A percentile compares a stretch with the other conserved stretches of the same genome.
phyloP scores from a whole-genome alignment of 1,140 invertebrate genomes.

The Penaeus japonicus region DNA sequence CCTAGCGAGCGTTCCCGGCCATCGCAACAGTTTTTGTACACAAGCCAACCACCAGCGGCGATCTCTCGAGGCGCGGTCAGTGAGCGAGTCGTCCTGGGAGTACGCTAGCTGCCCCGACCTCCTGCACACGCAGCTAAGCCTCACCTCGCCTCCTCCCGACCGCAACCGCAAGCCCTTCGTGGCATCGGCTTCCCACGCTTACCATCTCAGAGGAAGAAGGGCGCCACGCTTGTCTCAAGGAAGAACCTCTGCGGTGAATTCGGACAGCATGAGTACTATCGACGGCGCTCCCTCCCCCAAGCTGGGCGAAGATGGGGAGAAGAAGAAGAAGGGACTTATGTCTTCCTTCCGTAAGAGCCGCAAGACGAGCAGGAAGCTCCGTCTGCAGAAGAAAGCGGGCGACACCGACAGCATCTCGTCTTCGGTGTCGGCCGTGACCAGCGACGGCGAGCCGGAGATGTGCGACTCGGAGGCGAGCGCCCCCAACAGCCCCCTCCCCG shows the following conservation, averaged over 20 bases:
- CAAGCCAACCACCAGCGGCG: not conserved
- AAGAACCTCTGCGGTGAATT: too few species aligned
- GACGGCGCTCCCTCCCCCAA: not conserved
- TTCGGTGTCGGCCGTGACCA: not conserved
- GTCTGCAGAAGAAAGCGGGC: constrained; percentile 31
- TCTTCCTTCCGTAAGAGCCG: constrained; percentile 46
- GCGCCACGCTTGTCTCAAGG: too few species aligned
- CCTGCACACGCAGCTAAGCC: not conserved
- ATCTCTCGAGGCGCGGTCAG: not conserved
- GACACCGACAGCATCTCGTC: not conserved
- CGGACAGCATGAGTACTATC: constrained; percentile 19
- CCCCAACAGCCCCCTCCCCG: constrained; percentile 29
- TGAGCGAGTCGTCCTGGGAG: not conserved
- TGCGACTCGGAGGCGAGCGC: constrained; percentile 29
- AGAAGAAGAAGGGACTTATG: constrained; percentile 50
- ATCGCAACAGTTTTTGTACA: not conserved
- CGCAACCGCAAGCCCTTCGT: not conserved
- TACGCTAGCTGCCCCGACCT: constrained; percentile 42
- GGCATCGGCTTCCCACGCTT: not conserved
- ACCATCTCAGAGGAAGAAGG: not conserved
- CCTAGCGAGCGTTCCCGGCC: not conserved
- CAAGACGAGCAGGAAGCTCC: constrained; percentile 38
- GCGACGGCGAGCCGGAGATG: constrained; percentile 16
- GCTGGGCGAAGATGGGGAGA: constrained; percentile 10
- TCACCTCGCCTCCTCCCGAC: not conserved